Conservation (phyloP, 53 echinoderm and acorn worm species). For the Zoroaster sp. region DNA sequence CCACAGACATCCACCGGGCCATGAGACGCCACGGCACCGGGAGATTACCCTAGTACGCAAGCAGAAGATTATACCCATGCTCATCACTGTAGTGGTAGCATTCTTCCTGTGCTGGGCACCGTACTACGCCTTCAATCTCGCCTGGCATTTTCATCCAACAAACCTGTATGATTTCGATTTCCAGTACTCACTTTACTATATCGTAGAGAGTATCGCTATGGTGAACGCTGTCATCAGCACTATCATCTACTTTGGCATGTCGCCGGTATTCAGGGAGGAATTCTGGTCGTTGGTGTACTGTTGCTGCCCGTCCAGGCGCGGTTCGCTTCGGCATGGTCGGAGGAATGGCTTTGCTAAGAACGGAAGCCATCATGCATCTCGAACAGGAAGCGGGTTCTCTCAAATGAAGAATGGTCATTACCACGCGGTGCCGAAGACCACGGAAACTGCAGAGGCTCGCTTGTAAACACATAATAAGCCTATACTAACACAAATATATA, state of each 20-base stretch:
- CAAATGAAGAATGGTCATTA: slow-evolving; percentile 47
- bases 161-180: slow-evolving; percentile 7
- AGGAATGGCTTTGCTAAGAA: slow-evolving; percentile 32
- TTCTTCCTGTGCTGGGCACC: slow-evolving; percentile 95
- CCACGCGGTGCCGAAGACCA: slow-evolving; percentile 52
- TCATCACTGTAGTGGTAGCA: slow-evolving; percentile 89
- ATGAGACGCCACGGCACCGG: slow-evolving; percentile 86
- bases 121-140: slow-evolving; percentile 78
- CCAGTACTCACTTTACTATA: slow-evolving; percentile 68
- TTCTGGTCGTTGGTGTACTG: slow-evolving; percentile 60
- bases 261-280: slow-evolving; percentile 89
- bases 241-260: slow-evolving; percentile 88
- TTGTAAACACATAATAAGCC: slow-evolving; percentile 12
- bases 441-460: slow-evolving; percentile 51
- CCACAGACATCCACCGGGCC: slow-evolving; percentile 85
- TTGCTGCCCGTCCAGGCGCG: slow-evolving; percentile 53
- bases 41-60: slow-evolving; percentile 91
- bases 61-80: slow-evolving; percentile 98
- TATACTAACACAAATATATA: no score
- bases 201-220: slow-evolving; percentile 91
- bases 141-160: slow-evolving; percentile 61
- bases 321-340: not conserved
- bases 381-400: slow-evolving; percentile 53
- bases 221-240: slow-evolving; percentile 90
- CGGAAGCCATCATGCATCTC: slow-evolving; percentile 46